Evolutionary conservation across 2,797 vertebrate genomes (phyloP), one percentile per base, ranked within the genome.

Genomic region (Allenopithecus nigroviridis): DNA sequence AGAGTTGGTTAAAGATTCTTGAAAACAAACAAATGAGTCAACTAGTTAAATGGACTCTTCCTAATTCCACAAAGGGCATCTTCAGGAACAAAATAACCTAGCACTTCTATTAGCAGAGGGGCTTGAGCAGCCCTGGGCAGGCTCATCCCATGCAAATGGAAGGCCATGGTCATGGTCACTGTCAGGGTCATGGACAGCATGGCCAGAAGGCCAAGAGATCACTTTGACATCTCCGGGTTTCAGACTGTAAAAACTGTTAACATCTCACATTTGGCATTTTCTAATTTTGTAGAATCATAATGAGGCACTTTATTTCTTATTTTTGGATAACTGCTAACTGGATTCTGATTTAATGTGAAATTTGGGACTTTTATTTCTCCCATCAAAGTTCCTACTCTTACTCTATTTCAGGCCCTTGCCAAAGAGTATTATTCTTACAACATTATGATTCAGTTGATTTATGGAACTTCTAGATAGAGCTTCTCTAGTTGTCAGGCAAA

Each of bases 331-430:
- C 55, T 86, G 53, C 80, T 86, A 90, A 80, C 43, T 76, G 24
- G 84, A 80, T 97, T 96, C 89, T 94, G 75, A 95, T 84, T 81
- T 91, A 86, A 93, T 80, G 48, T 85, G 80, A 78, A 96, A 95
- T 89, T n/a, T 64, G 53, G 84, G 86, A 53, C 30, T 68, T 93
- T 96, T 89, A 74, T 89, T 79, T 97, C 64, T 93, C 79, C n/a
- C 79, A 75, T 87, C 80, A 84, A 78, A 84, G 24, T 93, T 97
- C 83, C 17, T 93, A 61, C n/a, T 72, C 70, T 76, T 78, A 76
- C 30, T 89, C 61, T 76, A 80, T 93, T 91, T 91, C 26, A 75
- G 85, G 39, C 5, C 43, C 33, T 68, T 92, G 43, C 64, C 57
- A 57, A 53, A 74, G 70, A 39, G 33, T 57, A 24, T 80, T 96